phyloP scores from a whole-genome alignment of 2,888 invertebrate species.

The Malthinus seriepunctatus region DNA sequence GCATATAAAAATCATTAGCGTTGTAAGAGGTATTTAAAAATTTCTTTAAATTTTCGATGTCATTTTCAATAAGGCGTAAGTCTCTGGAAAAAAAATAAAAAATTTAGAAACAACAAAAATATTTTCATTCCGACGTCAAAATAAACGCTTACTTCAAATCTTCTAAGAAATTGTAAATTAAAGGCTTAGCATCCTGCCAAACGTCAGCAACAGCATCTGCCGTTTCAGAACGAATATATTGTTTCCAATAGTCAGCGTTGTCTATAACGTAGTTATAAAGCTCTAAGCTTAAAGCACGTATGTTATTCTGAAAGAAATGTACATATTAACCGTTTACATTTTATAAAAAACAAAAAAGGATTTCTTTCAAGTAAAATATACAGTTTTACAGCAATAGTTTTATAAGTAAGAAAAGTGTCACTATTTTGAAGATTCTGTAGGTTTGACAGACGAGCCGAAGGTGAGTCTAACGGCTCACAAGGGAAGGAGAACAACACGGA shows the following conservation, averaged over 20 bases:
- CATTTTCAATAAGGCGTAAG: constrained; percentile 72
- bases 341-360: constrained; percentile 11
- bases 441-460: too few relatives aligned
- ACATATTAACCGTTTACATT: constrained; percentile 4
- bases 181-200: constrained; percentile 76
- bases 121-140: constrained; percentile 4
- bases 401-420: too few relatives aligned
- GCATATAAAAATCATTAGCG: constrained; percentile 82
- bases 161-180: constrained; percentile 69
- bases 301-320: constrained; percentile 49
- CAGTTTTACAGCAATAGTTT: too few relatives aligned
- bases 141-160: constrained; percentile 61
- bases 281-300: constrained; percentile 53
- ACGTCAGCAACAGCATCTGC: constrained; percentile 68
- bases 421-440: too few relatives aligned
- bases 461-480: too few relatives aligned
- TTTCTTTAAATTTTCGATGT: constrained; percentile 68
- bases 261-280: constrained; percentile 59
- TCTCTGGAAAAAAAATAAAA: constrained; percentile 55
- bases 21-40: constrained; percentile 79
- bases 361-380: too few relatives aligned
- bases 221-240: constrained; percentile 71
- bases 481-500: too few relatives aligned
- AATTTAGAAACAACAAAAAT: constrained; percentile 14
- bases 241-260: constrained; percentile 66